These are phyloP conservation scores for Caiman crocodilus DNA, from an alignment of 2,797 vertebrate genomes.

Conservation along the genomic window DNA sequence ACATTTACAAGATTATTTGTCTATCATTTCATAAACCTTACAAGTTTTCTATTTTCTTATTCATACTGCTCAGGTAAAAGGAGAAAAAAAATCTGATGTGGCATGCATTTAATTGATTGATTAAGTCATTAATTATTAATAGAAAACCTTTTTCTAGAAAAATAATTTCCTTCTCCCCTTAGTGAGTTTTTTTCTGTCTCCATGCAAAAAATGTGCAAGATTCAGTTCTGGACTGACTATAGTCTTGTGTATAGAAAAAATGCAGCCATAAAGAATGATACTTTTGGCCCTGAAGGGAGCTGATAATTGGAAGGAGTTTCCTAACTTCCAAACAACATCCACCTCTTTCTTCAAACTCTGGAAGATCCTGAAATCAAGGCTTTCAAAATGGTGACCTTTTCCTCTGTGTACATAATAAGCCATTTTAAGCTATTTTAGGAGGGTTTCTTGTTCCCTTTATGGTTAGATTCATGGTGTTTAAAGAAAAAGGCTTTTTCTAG, in stretches of 20 bases:
- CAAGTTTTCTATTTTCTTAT: not conserved
- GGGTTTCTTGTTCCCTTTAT: not conserved
- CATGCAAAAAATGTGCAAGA: not conserved
- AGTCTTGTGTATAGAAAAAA: rapidly evolving
- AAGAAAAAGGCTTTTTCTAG: not conserved
- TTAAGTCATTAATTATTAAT: not conserved
- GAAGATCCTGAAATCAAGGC: not conserved
- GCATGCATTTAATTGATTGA: not conserved
- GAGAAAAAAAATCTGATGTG: not conserved
- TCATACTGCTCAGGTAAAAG: not conserved
- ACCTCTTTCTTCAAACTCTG: not conserved
- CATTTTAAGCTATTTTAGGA: not conserved
- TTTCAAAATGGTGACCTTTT: not conserved
- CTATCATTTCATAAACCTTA: not conserved
- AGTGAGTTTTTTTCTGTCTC: not conserved
- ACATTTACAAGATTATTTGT: not conserved
- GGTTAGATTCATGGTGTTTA: not conserved
- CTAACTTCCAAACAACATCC: not conserved
- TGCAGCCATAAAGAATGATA: not conserved
- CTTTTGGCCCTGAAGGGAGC: not conserved
- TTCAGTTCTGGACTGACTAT: not conserved
- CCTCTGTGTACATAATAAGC: not conserved
- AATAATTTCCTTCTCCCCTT: not conserved
- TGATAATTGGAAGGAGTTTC: not conserved
- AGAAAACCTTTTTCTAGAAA: not conserved